Evolutionary conservation across 2,888 invertebrate species (phyloP).

Genomic region (Epistrophella euchroma): DNA sequence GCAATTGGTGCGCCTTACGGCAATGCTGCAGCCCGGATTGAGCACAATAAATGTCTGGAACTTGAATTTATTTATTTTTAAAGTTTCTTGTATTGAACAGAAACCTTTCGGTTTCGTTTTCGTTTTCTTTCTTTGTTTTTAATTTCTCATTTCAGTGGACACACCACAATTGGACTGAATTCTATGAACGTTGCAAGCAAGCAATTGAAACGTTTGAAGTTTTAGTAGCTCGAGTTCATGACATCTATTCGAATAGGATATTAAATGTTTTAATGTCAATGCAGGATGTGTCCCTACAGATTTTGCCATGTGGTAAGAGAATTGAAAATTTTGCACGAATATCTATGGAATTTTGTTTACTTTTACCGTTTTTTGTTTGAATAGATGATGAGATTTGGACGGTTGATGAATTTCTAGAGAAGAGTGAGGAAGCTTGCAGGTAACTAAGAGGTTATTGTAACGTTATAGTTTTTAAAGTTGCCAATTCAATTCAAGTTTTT

Average conservation of each 20-base stretch:
- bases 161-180: constrained; percentile 91
- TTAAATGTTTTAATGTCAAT: constrained; percentile 94
- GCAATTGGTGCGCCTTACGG: constrained; percentile 92
- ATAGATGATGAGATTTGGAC: constrained; percentile 92
- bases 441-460: constrained; percentile 78
- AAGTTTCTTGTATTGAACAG: constrained; percentile 18
- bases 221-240: constrained; percentile 91
- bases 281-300: constrained; percentile 92
- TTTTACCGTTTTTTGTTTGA: constrained; percentile 75
- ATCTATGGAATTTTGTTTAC: background rate
- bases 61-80: constrained; percentile 23
- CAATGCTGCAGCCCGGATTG: constrained; percentile 92
- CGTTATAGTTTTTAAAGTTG: background rate
- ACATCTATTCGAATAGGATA: constrained; percentile 95
- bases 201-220: constrained; percentile 93
- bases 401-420: constrained; percentile 93
- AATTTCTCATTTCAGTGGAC: constrained; percentile 87
- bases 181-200: constrained; percentile 89
- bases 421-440: constrained; percentile 91
- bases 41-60: constrained; percentile 86
- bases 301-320: constrained; percentile 87
- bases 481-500: background rate
- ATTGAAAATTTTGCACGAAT: constrained; percentile 26
- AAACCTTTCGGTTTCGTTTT: background rate
- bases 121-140: constrained; percentile 15